Evolutionary conservation across 2,113 vertebrate species (phyloP).

Genomic region (Rhynchomys soricoides): DNA sequence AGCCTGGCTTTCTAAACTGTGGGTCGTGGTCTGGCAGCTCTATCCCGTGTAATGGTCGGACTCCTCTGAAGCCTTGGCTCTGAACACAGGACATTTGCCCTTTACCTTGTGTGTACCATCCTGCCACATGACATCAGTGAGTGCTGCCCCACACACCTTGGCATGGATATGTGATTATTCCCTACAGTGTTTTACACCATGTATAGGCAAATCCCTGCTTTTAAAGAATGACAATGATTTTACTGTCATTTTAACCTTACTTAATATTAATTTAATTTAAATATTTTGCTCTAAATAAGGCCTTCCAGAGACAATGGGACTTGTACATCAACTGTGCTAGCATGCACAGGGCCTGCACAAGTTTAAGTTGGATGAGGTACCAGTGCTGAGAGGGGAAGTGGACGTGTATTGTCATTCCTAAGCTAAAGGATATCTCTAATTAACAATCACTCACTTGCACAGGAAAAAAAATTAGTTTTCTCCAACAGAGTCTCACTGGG

Average conservation of each 20-base stretch:
- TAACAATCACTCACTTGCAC: neutral
- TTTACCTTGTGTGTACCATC: neutral
- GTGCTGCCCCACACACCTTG: neutral
- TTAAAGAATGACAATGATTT: too few relatives aligned
- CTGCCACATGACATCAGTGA: neutral
- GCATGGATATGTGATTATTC: neutral
- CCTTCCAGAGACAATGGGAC: neutral
- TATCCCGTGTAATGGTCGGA: too few relatives aligned
- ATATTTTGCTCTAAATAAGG: neutral
- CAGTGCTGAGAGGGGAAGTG: neutral
- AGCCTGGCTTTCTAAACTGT: neutral
- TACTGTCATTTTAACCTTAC: too few relatives aligned
- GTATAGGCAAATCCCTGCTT: too few relatives aligned
- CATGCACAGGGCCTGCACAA: neutral
- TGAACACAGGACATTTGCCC: neutral
- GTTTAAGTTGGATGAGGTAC: neutral
- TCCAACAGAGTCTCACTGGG: neutral
- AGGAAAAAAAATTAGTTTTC: neutral
- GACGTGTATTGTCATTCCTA: neutral
- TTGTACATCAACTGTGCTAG: neutral
- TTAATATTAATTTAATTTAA: too few relatives aligned
- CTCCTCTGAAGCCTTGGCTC: too few relatives aligned
- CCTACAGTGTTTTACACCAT: neutral
- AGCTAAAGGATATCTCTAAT: neutral
- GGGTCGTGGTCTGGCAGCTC: neutral